Percentiles rank a stretch among this genome's conserved stretches.
Conservation (phyloP, 2,797 vertebrate species). For the Diplodus sargus region DNA sequence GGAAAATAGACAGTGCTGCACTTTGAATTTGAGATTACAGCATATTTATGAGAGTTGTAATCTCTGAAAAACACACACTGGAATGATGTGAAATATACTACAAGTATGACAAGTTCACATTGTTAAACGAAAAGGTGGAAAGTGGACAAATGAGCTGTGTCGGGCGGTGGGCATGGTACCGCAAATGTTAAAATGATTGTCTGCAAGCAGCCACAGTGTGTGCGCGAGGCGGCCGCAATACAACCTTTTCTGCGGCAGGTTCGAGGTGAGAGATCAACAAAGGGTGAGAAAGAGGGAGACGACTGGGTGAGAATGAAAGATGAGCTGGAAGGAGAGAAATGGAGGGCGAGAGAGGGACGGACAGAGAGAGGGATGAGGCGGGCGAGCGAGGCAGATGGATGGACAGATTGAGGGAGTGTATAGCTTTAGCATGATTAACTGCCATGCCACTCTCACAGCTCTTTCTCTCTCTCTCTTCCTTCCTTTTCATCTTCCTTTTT, state of each 20-base stretch:
- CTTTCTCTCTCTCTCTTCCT: slow-evolving; percentile 15
- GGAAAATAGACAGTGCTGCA: neutral
- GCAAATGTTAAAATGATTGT: neutral
- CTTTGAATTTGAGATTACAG: neutral
- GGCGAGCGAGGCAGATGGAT: slow-evolving; percentile 64
- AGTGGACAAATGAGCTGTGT: neutral
- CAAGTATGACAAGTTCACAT: neutral
- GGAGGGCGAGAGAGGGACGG: slow-evolving; percentile 20
- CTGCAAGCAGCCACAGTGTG: neutral
- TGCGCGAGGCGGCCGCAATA: slow-evolving; percentile 4
- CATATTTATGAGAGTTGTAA: neutral
- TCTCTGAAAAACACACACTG: neutral
- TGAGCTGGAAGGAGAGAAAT: slow-evolving; percentile 35
- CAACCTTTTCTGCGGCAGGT: slow-evolving; percentile 17
- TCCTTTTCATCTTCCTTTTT: neutral
- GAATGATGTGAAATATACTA: neutral
- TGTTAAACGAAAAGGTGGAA: neutral
- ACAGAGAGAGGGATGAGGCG: slow-evolving; percentile 33
- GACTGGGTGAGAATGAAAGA: slow-evolving; percentile 35
- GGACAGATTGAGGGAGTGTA: slow-evolving; percentile 70
- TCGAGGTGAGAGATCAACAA: slow-evolving; percentile 46
- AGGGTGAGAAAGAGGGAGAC: slow-evolving; percentile 25
- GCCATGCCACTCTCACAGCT: slow-evolving; percentile 29
- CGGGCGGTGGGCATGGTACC: neutral
- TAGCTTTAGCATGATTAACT: slow-evolving; percentile 72